Conservation (phyloP, 2,113 vertebrate genomes). For the Penelope pileata region DNA sequence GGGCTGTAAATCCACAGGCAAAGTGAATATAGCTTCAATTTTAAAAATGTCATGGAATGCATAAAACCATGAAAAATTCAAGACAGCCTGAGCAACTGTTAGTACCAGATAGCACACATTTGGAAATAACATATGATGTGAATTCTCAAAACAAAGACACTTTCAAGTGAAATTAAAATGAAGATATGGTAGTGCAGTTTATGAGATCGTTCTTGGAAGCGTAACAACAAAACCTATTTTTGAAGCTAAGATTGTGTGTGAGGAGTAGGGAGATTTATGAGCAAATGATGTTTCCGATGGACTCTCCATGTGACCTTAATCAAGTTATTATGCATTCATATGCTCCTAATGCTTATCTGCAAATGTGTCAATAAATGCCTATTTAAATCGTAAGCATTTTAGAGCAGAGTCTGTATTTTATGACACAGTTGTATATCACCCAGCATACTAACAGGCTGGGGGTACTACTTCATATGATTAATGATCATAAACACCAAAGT, state of each 20-base stretch:
- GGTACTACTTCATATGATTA: background rate
- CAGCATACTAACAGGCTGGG: background rate
- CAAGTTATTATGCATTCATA: background rate
- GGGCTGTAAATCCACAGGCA: background rate
- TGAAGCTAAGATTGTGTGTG: background rate
- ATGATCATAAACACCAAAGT: conserved; percentile 35
- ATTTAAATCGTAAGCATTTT: conserved; percentile 7
- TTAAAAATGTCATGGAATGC: background rate
- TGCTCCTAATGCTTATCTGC: conserved; percentile 5
- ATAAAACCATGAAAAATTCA: background rate
- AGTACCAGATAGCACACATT: background rate
- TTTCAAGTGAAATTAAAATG: background rate
- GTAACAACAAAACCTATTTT: background rate
- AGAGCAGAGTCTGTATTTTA: background rate
- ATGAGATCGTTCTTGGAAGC: background rate
- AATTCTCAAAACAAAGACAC: background rate
- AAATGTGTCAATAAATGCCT: background rate
- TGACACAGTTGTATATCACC: conserved; percentile 32
- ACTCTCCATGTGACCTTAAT: background rate
- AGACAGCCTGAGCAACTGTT: conserved; percentile 2
- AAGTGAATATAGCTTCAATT: background rate
- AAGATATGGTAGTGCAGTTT: background rate
- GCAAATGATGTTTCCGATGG: background rate
- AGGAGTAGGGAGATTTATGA: conserved; percentile 7
- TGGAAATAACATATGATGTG: background rate